Base-by-base conservation (phyloP, 2,888 invertebrate species). In the Chymomyza caudatula region DNA sequence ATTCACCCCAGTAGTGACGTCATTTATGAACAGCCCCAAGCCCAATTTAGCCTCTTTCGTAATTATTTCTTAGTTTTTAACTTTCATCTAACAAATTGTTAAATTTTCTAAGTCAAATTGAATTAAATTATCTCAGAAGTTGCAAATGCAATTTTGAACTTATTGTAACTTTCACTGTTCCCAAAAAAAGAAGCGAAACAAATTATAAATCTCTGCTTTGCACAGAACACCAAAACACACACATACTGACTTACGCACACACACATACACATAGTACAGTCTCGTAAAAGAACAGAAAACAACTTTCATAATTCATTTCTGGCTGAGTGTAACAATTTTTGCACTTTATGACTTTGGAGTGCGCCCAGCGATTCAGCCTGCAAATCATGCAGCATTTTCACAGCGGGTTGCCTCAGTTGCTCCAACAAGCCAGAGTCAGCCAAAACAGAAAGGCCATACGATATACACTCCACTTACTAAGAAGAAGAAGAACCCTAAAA, bases 281-380 rank as follows among this genome's bases (percentile, higher is more conserved):
- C 5, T 49, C 53, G 74, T 77, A 74, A 69, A 76, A 69, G 67
- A 78, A 73, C 65, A 74, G 73, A 55, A 84, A 77, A 80, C 76
- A 84, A 81, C 78, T 81, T 81, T 81, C 80, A 81, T 81, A 81
- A 81, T 86, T 81, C 82, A 86, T 81, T 81, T 81, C 80, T 84
- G 80, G 85, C 82, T 81, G 80, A 81, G 86, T 86, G 86, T 81
- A 86, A 81, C 86, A 86, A 81, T 81, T 81, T 81, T 86, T 86
- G 80, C 85, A 81, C 80, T 80, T 80, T 80, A 80, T 84, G 80
- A 80, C 86, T 85, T 80, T 86, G 62, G 84, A 80, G 80, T 84
- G 74, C 81, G 86, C 84, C 62, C 47, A 51, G 53, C 78, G 43
- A 52, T 68, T 76, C 78, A 52, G 67, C 68, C 66, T 68, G 82